Evolutionary conservation across 2,888 invertebrate genomes (phyloP), one percentile per base, ranked within the genome.

Genomic region (Tromatobia lineatoria): DNA sequence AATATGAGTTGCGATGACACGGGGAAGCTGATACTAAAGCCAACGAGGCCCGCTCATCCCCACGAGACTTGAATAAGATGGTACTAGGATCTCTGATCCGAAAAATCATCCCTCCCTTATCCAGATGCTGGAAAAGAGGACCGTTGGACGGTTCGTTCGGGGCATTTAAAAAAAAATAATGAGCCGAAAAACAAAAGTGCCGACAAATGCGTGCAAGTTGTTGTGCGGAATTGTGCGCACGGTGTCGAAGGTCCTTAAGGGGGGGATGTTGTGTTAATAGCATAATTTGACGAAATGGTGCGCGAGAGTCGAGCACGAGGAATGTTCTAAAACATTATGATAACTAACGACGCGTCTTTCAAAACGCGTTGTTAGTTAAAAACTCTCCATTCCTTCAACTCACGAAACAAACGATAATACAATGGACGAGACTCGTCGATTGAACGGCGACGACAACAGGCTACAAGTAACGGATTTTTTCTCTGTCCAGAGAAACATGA

Each of bases 1-100:
- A 99, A 99, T 94, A 99, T 99, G 99, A 98, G 98, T 29, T 99
- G 99, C 94, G 99, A 99, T 92, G 99, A 99, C 93, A 98, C 98
- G 42, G 99, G 99, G 80, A 99, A 99, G 94, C 95, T 99, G 69
- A 99, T 99, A 90, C 94, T 99, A 47, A 98, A 98, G 93, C 99
- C 99, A 1, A 92, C 93, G 29, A 90, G 93, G 88, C 92, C 92
- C 45, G 88, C 91, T 11, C 93, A 93, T 90, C 91, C 91, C 13
- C 93, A 93, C 69, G 93, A 93, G 81, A 92, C 91, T 82, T 93
- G 90, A 88, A 84, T 79, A 80, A 57, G 23, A 25, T 45, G 61
- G 23, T 54, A 38, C n/a, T 29, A n/a, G 78, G 79, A 79, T 81
- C 75, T 42, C 45, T 38, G 75, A 82, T 85, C 69, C 75, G 15